Evolutionary conservation across 2,888 invertebrate genomes (phyloP).

Genomic region (Meandrusa payeni): DNA sequence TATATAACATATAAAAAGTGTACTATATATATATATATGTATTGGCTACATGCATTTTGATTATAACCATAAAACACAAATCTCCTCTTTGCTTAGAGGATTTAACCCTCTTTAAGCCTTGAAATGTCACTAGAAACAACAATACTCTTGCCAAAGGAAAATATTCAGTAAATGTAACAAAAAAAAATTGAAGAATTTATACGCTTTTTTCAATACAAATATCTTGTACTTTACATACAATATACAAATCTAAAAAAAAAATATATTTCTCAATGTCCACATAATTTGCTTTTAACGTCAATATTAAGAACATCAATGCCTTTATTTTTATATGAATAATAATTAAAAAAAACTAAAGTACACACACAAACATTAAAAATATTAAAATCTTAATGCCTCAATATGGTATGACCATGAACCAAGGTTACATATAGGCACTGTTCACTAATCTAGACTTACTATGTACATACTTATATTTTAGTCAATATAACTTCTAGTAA

Average conservation of each 20-base stretch:
- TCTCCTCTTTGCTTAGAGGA: too few relatives aligned
- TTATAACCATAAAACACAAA: too few relatives aligned
- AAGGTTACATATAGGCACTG: constrained; percentile 24
- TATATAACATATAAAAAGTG: too few relatives aligned
- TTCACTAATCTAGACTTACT: constrained; percentile 26
- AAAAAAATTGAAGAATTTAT: too few relatives aligned
- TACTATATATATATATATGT: too few relatives aligned
- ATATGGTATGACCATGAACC: constrained; percentile 15
- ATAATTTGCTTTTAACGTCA: constrained; percentile 16
- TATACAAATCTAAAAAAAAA: constrained; percentile 20
- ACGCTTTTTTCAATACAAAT: too few relatives aligned
- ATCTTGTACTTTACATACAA: constrained; percentile 21
- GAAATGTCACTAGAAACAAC: too few relatives aligned
- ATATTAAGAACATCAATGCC: constrained; percentile 7
- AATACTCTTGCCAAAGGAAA: too few relatives aligned
- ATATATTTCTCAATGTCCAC: constrained; percentile 18
- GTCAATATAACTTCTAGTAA: constrained; percentile 7
- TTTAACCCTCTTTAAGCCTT: too few relatives aligned
- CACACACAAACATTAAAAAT: constrained; percentile 15
- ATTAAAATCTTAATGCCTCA: constrained; percentile 14
- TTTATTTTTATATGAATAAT: constrained; percentile 6
- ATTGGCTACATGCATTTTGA: too few relatives aligned
- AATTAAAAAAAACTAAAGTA: constrained; percentile 2
- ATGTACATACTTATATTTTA: constrained; percentile 26
- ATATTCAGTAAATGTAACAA: too few relatives aligned